phyloP scores from a whole-genome alignment of 2,797 vertebrate genomes.

The Myiothlypis chrysogaster region DNA sequence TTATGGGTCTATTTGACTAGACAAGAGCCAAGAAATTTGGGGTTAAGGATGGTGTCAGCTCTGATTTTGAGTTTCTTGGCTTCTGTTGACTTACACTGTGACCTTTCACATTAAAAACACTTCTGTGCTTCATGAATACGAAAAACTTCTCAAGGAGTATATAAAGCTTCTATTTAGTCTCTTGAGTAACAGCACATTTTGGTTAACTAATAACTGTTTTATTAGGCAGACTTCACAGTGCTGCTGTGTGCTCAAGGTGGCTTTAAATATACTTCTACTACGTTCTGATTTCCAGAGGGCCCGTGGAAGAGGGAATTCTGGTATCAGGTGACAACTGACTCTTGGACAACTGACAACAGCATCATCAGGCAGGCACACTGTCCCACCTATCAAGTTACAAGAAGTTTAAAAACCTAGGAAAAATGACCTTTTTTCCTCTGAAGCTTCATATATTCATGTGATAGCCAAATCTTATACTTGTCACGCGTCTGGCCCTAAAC shows the following conservation, averaged over 20 bases:
- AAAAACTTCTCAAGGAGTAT: not conserved
- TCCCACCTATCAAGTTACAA: not conserved
- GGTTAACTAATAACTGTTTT: not conserved
- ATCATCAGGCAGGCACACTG: not conserved
- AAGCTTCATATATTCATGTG: not conserved
- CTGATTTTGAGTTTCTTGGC: slow-evolving; percentile 16
- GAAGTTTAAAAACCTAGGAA: not conserved
- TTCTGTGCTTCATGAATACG: not conserved
- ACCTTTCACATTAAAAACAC: not conserved
- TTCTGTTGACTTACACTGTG: not conserved
- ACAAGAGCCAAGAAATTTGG: not conserved
- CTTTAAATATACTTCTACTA: rapidly evolving
- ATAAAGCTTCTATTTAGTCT: not conserved
- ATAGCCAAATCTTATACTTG: not conserved
- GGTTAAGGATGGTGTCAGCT: not conserved
- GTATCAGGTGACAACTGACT: not conserved
- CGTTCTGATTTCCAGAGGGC: not conserved
- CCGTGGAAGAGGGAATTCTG: not conserved
- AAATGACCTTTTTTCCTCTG: not conserved
- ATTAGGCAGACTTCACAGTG: not conserved
- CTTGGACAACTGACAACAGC: not conserved
- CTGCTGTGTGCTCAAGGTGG: not conserved
- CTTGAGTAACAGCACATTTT: not conserved
- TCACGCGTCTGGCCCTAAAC: not conserved
- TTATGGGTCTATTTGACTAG: not conserved